A percentile compares a stretch with the other conserved stretches of the same genome.
Evolutionary conservation across 2,113 vertebrate genomes (phyloP).

Genomic region (Mustela nigripes): DNA sequence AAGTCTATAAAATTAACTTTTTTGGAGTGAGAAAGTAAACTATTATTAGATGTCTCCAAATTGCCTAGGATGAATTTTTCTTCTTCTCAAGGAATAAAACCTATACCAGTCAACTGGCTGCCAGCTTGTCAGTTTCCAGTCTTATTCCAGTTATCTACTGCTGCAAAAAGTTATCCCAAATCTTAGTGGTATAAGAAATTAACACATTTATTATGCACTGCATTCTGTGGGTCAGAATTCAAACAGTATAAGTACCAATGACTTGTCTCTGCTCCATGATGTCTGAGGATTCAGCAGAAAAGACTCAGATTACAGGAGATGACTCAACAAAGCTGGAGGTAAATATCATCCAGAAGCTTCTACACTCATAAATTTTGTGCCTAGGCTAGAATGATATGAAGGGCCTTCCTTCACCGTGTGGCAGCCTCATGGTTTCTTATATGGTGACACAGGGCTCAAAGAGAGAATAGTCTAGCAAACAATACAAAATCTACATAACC

Average conservation of each 20-base stretch:
- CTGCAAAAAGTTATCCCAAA: not conserved
- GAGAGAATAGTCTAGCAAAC: not conserved
- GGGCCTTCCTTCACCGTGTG: not conserved
- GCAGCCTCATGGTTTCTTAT: not conserved
- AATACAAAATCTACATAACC: not conserved
- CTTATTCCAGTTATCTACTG: not conserved
- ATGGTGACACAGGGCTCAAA: not conserved
- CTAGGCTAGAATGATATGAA: not conserved
- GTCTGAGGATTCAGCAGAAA: not conserved
- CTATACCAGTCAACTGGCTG: not conserved
- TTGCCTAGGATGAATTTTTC: conserved; percentile 11
- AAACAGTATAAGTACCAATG: not conserved
- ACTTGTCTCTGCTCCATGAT: not conserved
- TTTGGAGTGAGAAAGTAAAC: not conserved
- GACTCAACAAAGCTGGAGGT: not conserved
- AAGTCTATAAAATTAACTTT: conserved; percentile 54
- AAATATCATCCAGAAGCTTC: not conserved
- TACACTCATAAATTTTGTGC: not conserved
- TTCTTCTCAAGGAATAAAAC: conserved; percentile 28
- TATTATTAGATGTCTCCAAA: conserved; percentile 50
- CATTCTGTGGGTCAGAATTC: not conserved
- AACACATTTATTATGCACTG: not conserved
- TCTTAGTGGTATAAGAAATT: not conserved
- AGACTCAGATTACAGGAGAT: not conserved
- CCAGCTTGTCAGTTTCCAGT: not conserved